Base-by-base conservation (phyloP, 2,113 vertebrate genomes). In the Campylomormyrus tamandua region DNA sequence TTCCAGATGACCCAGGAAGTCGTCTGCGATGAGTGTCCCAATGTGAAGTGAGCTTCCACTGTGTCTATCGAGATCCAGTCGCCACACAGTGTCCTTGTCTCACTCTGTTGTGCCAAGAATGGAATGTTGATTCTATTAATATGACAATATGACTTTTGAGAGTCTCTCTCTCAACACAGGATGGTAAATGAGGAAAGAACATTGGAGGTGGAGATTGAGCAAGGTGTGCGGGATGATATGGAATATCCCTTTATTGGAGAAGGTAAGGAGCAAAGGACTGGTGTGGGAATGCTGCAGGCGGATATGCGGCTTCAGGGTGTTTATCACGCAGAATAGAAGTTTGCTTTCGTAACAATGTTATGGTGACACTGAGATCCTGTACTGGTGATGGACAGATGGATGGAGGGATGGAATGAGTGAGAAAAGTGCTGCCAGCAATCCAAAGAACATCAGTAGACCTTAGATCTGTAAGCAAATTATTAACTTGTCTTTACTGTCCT, bases 1-100 rank as follows among this genome's bases (percentile, higher is more conserved):
- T 99, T 99, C 95, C 98, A 99, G 93, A 99, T 99, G 98, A 99
- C 98, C 3, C 98, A 99, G 93, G 98, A 99, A 95, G 97, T 97
- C 86, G 98, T 99, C 92, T 99, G 98, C 5, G 98, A 99, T 2
- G 98, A 99, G 90, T 99, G 98, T 92, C 97, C 98, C 6, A 99
- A 99, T 17, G 97, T 99, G 48, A 99, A 98, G 98, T 99, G 93
- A 97, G 98, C 96, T 15, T 52, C 80, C 31, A 11, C 1, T 15
- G 27, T 84, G 5, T 5, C 50, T 39, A 35, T 24, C 15, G 35
- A 24, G 48, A 45, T 7, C n/a, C 35, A 7, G 11, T 83, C 2
- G 1, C 35, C 24, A 21, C 35, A 45, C 42, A 46, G 17, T 10
- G 45, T 46, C 83, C 17, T 48, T 48, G 83, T 48, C 83, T 39